Base-by-base conservation (phyloP, 2,888 invertebrate species). In the Lamellibrachia satsuma region DNA sequence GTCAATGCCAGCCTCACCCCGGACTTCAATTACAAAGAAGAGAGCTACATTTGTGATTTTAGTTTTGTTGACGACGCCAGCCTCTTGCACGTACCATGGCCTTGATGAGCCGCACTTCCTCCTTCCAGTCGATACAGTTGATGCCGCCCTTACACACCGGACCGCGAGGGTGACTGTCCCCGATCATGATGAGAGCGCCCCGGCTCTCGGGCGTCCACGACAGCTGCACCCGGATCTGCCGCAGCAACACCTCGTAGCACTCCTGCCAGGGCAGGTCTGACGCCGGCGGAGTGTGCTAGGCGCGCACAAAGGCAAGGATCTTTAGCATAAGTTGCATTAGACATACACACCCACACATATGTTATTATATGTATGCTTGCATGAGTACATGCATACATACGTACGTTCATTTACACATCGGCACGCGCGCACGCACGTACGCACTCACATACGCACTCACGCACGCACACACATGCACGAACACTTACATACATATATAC, bases 121-220 rank as follows among this genome's bases (percentile, higher is more conserved):
- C 93, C 90, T 93, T 94, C 95, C 95, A 95, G 91, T 95, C 94
- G 51, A 95, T 93, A 52, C 94, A 94, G 9, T 94, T 93, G 7
- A 92, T 94, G 93, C 95, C 95, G 57, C 94, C 92, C 8, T 93
- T 93, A 92, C 95, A 94, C 52, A 94, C 94, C n/a, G 94, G 94
- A 52, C 94, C 95, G 92, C 95, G 95, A 7, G 95, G 95, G 52
- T 93, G 94, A 57, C 95, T 94, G 93, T 95, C 95, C 2, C 95
- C 95, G 92, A 96, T 95, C 93, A 95, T 94, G 9, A 95, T 95
- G 51, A 96, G 93, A 52, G 95, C 94, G 92, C 94, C 94, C 92
- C 95, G 95, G 51, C 95, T 95, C 9, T 95, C 95, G 0, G 95
- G 94, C 9, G 95, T 95, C 96, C 96, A 96, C 11, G 95, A 95